phyloP scores from a whole-genome alignment of 2,797 vertebrate species.

The Neostethus bicornis region DNA sequence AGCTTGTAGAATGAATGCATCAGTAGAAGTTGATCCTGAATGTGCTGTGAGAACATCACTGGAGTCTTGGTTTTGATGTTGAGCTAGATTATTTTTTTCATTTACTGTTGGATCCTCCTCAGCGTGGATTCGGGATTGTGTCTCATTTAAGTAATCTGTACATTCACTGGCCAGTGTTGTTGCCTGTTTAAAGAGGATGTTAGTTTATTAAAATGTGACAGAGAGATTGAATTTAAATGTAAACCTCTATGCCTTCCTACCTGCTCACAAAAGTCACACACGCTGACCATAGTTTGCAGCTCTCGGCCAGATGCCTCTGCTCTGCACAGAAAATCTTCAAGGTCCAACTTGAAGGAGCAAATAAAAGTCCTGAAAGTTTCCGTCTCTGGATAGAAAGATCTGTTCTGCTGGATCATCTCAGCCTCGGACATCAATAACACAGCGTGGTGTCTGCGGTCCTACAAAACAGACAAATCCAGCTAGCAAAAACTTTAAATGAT shows the following conservation, averaged over 20 bases:
- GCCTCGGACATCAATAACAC: slow-evolving; percentile 85
- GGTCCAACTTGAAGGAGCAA: slow-evolving; percentile 79
- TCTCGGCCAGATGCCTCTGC: slow-evolving; percentile 85
- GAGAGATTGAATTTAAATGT: neutral
- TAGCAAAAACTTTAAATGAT: no score
- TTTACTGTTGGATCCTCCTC: slow-evolving; percentile 28
- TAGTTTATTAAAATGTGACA: neutral
- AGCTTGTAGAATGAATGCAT: slow-evolving; percentile 75
- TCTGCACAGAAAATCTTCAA: slow-evolving; percentile 84
- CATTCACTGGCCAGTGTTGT: slow-evolving; percentile 82
- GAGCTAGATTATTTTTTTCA: slow-evolving; percentile 23
- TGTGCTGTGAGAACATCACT: slow-evolving; percentile 13
- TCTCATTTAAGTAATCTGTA: slow-evolving; percentile 72
- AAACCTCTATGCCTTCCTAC: slow-evolving; percentile 56
- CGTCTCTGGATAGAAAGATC: slow-evolving; percentile 73
- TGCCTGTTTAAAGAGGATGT: slow-evolving; percentile 74
- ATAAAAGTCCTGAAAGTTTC: slow-evolving; percentile 75
- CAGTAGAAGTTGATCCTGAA: slow-evolving; percentile 20
- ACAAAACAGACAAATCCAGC: slow-evolving; percentile 4
- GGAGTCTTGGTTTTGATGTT: slow-evolving; percentile 32
- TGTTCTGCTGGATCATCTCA: slow-evolving; percentile 70
- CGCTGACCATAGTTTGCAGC: slow-evolving; percentile 80
- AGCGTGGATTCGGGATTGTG: slow-evolving; percentile 45
- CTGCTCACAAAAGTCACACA: slow-evolving; percentile 86
- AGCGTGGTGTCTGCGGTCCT: slow-evolving; percentile 86